phyloP scores from a whole-genome alignment of 2,113 vertebrate species.

The Cheilinus undulatus region DNA sequence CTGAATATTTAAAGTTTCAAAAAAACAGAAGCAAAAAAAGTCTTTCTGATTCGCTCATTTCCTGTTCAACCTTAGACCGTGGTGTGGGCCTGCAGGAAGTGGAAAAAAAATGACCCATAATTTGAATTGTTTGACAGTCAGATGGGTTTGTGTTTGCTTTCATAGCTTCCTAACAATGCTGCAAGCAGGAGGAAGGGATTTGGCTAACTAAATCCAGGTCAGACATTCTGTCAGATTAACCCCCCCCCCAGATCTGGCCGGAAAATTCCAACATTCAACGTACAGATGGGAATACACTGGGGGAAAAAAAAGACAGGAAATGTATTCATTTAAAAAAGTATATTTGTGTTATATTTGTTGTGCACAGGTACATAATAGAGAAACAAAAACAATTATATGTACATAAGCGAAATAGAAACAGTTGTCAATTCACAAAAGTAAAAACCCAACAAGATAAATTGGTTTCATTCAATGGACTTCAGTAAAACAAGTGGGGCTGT shows the following conservation, averaged over 20 bases:
- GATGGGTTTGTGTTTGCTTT: conserved; percentile 56
- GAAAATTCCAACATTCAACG: conserved; percentile 39
- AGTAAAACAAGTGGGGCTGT: conserved; percentile 39
- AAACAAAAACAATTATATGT: conserved; percentile 65
- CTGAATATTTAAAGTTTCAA: conserved; percentile 23
- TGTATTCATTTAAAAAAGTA: conserved; percentile 66
- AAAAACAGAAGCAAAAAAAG: conserved; percentile 51
- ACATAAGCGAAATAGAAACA: conserved; percentile 66
- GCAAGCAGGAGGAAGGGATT: conserved; percentile 47
- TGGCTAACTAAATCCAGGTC: conserved; percentile 67
- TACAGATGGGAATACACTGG: conserved; percentile 6
- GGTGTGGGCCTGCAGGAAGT: conserved; percentile 44
- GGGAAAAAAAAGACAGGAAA: conserved; percentile 8
- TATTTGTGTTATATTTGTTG: conserved; percentile 70
- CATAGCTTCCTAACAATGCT: conserved; percentile 54
- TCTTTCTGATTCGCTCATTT: conserved; percentile 53
- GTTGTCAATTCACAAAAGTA: conserved; percentile 44
- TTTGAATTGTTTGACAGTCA: conserved; percentile 51
- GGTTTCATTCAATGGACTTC: conserved; percentile 29
- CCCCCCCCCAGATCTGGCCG: conserved; percentile 33
- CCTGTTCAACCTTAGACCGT: conserved; percentile 48
- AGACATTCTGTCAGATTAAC: conserved; percentile 60
- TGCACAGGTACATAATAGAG: conserved; percentile 58
- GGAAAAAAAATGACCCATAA: conserved; percentile 55
- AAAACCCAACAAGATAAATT: conserved; percentile 43